These are phyloP conservation scores for Hemicrepidius hirtus DNA, from an alignment of 2,888 invertebrate species.

Conservation along the genomic window DNA sequence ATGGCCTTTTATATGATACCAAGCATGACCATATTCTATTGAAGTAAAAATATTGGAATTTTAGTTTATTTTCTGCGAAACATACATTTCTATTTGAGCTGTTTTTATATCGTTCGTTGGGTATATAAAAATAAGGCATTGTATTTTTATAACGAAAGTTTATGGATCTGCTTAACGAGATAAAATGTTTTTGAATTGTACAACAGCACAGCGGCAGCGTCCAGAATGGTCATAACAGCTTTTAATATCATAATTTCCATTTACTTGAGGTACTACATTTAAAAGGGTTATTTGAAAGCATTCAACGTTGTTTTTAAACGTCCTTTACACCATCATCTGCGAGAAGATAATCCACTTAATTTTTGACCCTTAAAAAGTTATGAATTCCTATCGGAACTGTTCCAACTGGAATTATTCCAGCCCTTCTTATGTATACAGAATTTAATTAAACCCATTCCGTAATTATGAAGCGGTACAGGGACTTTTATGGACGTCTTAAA, in stretches of 20 bases:
- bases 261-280: background rate
- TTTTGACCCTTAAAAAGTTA: constrained; percentile 30
- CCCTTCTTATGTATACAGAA: constrained; percentile 34
- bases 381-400: constrained; percentile 29
- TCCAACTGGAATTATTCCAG: constrained; percentile 36
- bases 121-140: no score
- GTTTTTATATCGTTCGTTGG: no score
- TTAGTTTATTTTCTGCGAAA: no score
- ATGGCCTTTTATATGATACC: no score
- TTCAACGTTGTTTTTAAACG: constrained; percentile 12
- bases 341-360: constrained; percentile 36
- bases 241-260: background rate
- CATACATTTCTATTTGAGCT: no score
- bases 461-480: constrained; percentile 42
- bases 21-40: no score
- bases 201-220: background rate
- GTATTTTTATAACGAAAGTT: no score
- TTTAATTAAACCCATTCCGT: constrained; percentile 43
- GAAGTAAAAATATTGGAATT: no score
- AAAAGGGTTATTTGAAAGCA: constrained; percentile 20
- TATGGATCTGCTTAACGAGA: background rate
- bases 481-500: constrained; percentile 44
- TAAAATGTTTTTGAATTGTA: background rate
- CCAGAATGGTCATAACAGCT: background rate
- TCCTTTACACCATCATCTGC: background rate